Evolutionary conservation across 2,113 vertebrate genomes (phyloP), one percentile per base, ranked within the genome.

Genomic region (Synchiropus splendidus): DNA sequence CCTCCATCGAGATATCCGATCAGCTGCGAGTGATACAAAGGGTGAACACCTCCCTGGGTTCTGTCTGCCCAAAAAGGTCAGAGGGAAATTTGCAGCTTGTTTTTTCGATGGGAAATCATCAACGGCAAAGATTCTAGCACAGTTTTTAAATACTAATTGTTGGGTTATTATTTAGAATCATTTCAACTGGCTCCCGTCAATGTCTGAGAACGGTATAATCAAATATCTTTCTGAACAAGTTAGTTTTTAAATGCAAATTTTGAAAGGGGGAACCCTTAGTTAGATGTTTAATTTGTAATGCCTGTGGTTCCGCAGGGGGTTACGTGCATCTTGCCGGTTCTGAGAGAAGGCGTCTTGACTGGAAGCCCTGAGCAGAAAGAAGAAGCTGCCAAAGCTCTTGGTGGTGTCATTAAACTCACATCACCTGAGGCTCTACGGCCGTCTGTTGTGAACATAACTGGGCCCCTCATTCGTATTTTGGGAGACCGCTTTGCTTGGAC

Each of bases 361-460:
- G 95, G 95, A 40, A 94, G 79, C 59, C 93, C 95, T 0, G 94
- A 99, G 51, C 93, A 97, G 83, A 99, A 99, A 56, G 93, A 99
- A 58, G 95, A 99, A 62, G 93, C 95, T 0, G 92, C 94, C 36
- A 92, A 91, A 70, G 94, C 92, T 0, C 67, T 99, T 51, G 93
- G 94, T 27, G 83, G 89, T 1, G 88, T 99, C 66, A 97, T 99
- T 65, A 89, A 86, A 43, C 78, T 99, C 72, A 97, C 95, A 17
- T 97, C 94, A 1, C 85, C 95, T 0, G 93, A 99, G 30, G 94
- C 95, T 18, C 85, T 99, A 36, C 84, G 90, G 16, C 94, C 94
- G 12, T 99, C 95, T 0, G 94, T 99, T 11, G 81, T 99, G 62
- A 91, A 89, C 86, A 97, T 99, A 75, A 98, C 95, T 0, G 95